Evolutionary conservation across 2,888 invertebrate species (phyloP), one percentile per base, ranked within the genome.

Genomic region (Malachius bipustulatus): DNA sequence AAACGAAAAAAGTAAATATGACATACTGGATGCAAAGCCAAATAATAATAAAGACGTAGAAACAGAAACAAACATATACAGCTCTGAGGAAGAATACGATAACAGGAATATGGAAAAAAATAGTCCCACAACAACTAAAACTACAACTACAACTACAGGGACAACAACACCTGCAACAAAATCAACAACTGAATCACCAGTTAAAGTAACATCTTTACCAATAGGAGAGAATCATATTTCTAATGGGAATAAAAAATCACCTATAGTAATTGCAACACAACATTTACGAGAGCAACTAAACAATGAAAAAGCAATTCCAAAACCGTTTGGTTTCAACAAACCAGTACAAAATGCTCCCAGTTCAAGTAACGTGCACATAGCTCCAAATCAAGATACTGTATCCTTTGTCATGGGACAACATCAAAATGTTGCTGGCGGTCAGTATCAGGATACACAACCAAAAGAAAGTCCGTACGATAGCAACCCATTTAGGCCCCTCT

Each of bases 391-490:
- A 50, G 70, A 75, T 38, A 74, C 71, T 1, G 74, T 75, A 1
- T 70, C 74, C 0, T 76, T 76, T 49, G 73, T 77, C 1, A 61
- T 76, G 1, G 75, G 75, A 3, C 71, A 75, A 46, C 70, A 73
- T 37, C 75, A 76, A 47, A 70, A 69, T 37, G 72, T 75, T 1
- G 64, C 63, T 16, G 57, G 51, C 2, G 64, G 63, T 30, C 59
- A 62, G 14, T 55, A 52, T 41, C 52, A 64, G 6, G 71, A 67
- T 1, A 63, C 62, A 2, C 60, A 69, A 0, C 55, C 67, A 16
- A 69, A 70, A 36, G 69, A 71, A 39, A 65, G 65, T 15, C 62
- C 68, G 0, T 71, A 55, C 42, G 57, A 59, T 34, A 52, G 47
- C 11, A 59, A 58, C 39, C 59, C 59, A 6, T 62, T 60, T 39